Evolutionary conservation across 30 jellyfish, hydroid and myxozoan genomes (phyloP).

Genomic region (Hydractinia echinata): DNA sequence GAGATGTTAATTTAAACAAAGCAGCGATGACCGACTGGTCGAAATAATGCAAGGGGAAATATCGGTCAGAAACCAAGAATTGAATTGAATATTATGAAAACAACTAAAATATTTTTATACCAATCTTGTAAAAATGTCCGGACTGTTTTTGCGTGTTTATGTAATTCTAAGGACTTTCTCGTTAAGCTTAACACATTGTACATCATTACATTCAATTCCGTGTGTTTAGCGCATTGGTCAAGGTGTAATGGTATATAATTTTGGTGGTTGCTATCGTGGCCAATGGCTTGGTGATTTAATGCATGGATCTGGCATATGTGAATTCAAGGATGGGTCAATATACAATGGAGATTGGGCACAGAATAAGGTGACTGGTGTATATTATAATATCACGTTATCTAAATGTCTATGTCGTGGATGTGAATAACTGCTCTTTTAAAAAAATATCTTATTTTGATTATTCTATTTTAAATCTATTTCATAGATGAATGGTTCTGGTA

Average conservation of each 20-base stretch:
- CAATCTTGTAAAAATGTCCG: no score
- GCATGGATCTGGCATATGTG: constrained; percentile 62
- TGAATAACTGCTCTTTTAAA: neutral
- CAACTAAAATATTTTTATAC: no score
- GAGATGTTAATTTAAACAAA: neutral
- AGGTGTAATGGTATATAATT: constrained; percentile 41
- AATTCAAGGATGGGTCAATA: constrained; percentile 47
- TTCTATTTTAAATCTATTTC: constrained; percentile 5
- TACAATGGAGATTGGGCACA: constrained; percentile 64
- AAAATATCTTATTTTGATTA: neutral
- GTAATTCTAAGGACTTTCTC: no score
- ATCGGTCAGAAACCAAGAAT: no score
- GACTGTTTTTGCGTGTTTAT: no score
- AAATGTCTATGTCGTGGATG: neutral
- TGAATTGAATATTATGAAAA: no score
- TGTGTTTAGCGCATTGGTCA: constrained; percentile 56
- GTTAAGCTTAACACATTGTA: no score
- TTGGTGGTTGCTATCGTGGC: constrained; percentile 60
- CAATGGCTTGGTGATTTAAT: constrained; percentile 60
- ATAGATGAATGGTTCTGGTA: constrained; percentile 61
- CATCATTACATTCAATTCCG: neutral
- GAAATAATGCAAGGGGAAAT: no score
- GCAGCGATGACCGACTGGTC: no score
- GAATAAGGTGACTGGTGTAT: constrained; percentile 29
- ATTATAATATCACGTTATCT: neutral